These are phyloP conservation scores for Brachionus manjavacas DNA, from an alignment of 1,140 invertebrate genomes.

Conservation along the genomic window DNA sequence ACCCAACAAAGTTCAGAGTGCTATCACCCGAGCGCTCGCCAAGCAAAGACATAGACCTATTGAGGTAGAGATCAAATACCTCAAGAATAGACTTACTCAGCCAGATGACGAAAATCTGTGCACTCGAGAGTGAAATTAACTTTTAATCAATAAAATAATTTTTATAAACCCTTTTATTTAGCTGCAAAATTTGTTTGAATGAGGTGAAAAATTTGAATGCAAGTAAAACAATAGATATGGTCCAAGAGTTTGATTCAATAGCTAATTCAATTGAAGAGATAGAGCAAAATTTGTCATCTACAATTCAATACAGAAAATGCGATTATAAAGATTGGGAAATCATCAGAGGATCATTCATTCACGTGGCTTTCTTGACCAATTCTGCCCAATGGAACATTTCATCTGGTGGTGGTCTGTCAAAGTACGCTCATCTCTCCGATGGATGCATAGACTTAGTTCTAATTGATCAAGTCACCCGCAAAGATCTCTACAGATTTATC, in stretches of 20 bases:
- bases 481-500: conserved; percentile 52
- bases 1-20: background rate
- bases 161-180: background rate
- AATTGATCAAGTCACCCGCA: conserved; percentile 49
- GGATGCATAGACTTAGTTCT: conserved; percentile 52
- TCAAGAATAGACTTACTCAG: background rate
- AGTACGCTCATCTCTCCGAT: conserved; percentile 52
- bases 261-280: conserved; percentile 17
- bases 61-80: conserved; percentile 26
- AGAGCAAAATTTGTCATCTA: conserved; percentile 12
- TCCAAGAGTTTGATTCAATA: conserved; percentile 15
- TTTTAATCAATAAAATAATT: background rate
- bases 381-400: conserved; percentile 46
- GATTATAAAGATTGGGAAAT: background rate
- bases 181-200: conserved; percentile 15
- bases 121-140: background rate
- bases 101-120: conserved; percentile 19
- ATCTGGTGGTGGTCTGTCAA: conserved; percentile 49
- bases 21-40: background rate
- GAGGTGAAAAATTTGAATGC: background rate
- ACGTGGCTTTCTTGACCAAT: conserved; percentile 9
- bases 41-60: conserved; percentile 8
- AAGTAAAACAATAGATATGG: background rate
- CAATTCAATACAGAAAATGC: background rate
- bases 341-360: background rate